Conservation (phyloP, 1,140 invertebrate species). For the Drosophila micromelanica region DNA sequence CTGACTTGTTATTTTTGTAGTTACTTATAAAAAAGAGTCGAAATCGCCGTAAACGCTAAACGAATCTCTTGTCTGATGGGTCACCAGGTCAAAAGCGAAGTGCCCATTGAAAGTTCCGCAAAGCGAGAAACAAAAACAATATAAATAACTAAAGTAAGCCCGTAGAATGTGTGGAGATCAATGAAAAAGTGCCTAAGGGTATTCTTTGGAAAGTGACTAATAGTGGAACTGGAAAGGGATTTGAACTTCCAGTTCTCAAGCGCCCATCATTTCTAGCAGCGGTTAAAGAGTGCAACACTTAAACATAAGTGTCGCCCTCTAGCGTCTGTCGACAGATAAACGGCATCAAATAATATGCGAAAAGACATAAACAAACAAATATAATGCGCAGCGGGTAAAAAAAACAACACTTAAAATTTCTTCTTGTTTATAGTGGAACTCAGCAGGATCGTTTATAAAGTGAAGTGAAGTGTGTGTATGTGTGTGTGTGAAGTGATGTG, state of each 20-base stretch:
- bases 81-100: constrained; percentile 46
- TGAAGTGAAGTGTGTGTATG: constrained; percentile 13
- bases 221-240: constrained; percentile 8
- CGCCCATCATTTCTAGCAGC: background rate
- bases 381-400: constrained; percentile 16
- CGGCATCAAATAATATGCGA: constrained; percentile 5
- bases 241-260: background rate
- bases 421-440: constrained; percentile 10
- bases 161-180: constrained; percentile 25
- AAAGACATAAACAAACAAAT: constrained; percentile 39
- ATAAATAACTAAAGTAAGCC: constrained; percentile 9
- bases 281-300: constrained; percentile 13
- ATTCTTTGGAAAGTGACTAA: constrained; percentile 25
- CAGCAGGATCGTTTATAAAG: constrained; percentile 28
- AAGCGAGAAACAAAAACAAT: constrained; percentile 16
- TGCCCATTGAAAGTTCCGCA: constrained; percentile 44
- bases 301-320: constrained; percentile 40
- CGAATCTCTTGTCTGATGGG: constrained; percentile 51
- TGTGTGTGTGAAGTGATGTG: constrained; percentile 40
- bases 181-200: constrained; percentile 21
- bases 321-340: constrained; percentile 5
- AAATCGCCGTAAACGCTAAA: constrained; percentile 48
- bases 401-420: constrained; percentile 10
- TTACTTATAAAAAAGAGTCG: constrained; percentile 1
- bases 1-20: background rate